Evolutionary conservation across 2,113 vertebrate genomes (phyloP).

Genomic region (Smithornis capensis): DNA sequence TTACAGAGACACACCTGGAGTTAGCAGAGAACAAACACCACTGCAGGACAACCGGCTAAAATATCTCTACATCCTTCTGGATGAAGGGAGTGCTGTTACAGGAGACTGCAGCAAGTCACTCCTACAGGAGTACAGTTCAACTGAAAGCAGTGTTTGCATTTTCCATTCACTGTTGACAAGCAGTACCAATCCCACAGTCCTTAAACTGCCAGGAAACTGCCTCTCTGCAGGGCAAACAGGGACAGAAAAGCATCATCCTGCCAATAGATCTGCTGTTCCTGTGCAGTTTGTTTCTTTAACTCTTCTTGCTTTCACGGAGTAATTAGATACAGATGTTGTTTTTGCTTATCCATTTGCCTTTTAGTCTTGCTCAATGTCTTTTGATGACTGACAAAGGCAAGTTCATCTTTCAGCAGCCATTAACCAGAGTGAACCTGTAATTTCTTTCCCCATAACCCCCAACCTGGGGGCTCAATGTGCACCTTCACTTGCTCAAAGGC

Average conservation of each 20-base stretch:
- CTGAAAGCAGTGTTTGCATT: not conserved
- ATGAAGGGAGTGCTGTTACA: not conserved
- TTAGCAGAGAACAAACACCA: not conserved
- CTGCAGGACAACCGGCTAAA: not conserved
- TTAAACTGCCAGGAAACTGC: not conserved
- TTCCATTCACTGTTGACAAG: not conserved
- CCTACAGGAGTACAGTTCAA: not conserved
- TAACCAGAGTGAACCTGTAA: not conserved
- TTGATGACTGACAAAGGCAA: not conserved
- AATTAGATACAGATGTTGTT: constrained; percentile 24
- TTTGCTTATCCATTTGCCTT: not conserved
- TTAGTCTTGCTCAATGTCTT: not conserved
- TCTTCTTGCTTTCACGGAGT: not conserved
- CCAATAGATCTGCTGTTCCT: not conserved
- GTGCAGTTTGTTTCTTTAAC: not conserved
- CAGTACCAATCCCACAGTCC: not conserved
- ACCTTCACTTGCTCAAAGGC: not conserved
- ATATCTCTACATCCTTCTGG: not conserved
- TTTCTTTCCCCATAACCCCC: not conserved
- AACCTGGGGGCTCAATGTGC: not conserved
- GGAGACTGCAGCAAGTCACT: not conserved
- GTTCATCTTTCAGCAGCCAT: not conserved
- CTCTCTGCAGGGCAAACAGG: not conserved
- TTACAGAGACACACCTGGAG: not conserved
- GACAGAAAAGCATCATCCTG: not conserved